Evolutionary conservation across 2,888 invertebrate genomes (phyloP), one percentile per base, ranked within the genome.

Genomic region (Chirona hameri): DNA sequence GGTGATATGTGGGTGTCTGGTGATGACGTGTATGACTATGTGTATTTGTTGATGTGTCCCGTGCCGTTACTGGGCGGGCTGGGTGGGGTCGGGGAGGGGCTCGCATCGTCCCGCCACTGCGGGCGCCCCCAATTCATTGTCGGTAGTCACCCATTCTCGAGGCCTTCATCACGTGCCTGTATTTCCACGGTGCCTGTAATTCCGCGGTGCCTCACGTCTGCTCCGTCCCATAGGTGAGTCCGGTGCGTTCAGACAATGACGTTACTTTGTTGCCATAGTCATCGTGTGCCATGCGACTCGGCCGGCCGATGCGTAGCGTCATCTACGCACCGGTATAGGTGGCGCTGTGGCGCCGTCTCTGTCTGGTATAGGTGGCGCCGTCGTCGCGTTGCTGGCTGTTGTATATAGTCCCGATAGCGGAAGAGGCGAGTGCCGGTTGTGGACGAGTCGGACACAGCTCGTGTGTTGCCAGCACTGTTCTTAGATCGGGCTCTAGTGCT

Each of bases 221-320:
- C 72, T 72, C 72, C 72, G 72, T 72, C 72, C 72, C 31, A 39
- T 39, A 39, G 31, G 3, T 18, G 72, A 31, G 4, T 72, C 72
- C 72, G 72, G 39, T 39, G 2, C 39, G 39, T 39, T 72, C 72
- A 72, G 72, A 72, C 31, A 69, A 24, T 69, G 14, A 3, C 69
- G 72, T 72, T 39, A 39, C 39, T 72, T 72, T 72, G 72, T 72
- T 72, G 72, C 72, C 72, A 72, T 72, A 72, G 72, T 72, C 72
- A 72, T 39, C 21, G 72, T n/a, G 72, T 72, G 72, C 72, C 72
- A 72, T 72, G 72, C 29, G 72, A 29, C 72, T 29, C 15, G 72
- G 72, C 29, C 39, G 72, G 72, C 72, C 72, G 39, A 24, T 14
- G 72, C 39, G 72, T 18, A 21, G 21, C 72, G 69, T 18, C 72